phyloP scores from a whole-genome alignment of 2,113 vertebrate species.

The Myrmecophaga tridactyla region DNA sequence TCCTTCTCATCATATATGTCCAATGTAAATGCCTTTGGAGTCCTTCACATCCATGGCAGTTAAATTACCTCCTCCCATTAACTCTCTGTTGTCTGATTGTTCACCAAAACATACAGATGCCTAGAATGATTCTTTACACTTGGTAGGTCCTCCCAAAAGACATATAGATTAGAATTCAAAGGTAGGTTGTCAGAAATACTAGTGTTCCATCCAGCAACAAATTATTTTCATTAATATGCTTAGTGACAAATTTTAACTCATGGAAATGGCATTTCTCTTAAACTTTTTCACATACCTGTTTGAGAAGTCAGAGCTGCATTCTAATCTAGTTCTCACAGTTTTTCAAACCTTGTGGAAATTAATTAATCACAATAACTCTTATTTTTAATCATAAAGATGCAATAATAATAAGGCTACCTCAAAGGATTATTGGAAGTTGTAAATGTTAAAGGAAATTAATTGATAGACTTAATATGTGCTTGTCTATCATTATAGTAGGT shows the following conservation, averaged over 20 bases:
- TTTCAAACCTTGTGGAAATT: background rate
- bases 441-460: background rate
- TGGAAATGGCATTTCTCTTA: background rate
- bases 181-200: background rate
- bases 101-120: background rate
- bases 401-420: background rate
- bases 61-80: background rate
- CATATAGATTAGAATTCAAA: background rate
- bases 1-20: background rate
- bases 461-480: background rate
- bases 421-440: background rate
- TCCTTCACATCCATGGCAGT: background rate
- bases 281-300: background rate
- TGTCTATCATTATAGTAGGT: background rate
- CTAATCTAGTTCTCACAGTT: background rate
- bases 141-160: background rate
- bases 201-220: background rate
- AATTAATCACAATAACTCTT: background rate
- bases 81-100: background rate
- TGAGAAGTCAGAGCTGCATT: background rate
- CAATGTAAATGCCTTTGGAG: background rate
- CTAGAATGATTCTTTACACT: background rate
- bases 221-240: background rate
- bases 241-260: background rate
- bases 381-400: background rate